Conservation (phyloP, 1,140 invertebrate species). For the Atopsyche davidsoni region DNA sequence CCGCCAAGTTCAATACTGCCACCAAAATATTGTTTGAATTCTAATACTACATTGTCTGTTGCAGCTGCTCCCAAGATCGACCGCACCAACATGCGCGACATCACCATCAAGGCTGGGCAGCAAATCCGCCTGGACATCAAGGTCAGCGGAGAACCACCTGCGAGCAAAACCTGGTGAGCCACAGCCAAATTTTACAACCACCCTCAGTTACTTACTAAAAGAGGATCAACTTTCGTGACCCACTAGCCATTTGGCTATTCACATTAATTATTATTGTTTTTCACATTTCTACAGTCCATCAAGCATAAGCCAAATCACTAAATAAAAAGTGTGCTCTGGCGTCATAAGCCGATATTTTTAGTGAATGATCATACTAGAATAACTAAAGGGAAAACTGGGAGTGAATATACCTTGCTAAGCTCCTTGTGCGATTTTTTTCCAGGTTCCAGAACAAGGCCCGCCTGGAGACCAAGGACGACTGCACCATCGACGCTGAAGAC, state of each 20-base stretch:
- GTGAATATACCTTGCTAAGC: too few relatives aligned
- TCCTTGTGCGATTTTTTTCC: constrained; percentile 15
- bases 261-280: too few relatives aligned
- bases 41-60: constrained; percentile 32
- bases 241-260: too few relatives aligned
- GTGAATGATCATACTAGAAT: too few relatives aligned
- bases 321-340: too few relatives aligned
- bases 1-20: too few relatives aligned
- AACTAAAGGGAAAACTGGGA: too few relatives aligned
- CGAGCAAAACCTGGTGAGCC: constrained; percentile 68
- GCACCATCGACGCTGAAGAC: constrained; percentile 78
- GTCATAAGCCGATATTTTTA: too few relatives aligned
- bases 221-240: neutral
- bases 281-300: neutral
- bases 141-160: constrained; percentile 83
- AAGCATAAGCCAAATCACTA: too few relatives aligned
- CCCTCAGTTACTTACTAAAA: neutral
- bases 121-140: constrained; percentile 81
- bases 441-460: constrained; percentile 73
- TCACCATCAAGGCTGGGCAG: constrained; percentile 82
- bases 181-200: too few relatives aligned
- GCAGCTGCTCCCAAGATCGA: constrained; percentile 85
- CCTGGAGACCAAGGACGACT: constrained; percentile 58
- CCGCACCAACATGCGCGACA: constrained; percentile 77
- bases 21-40: too few relatives aligned